These are phyloP conservation scores for Pterophyllum scalare DNA, from an alignment of 2,113 vertebrate species.

Conservation along the genomic window DNA sequence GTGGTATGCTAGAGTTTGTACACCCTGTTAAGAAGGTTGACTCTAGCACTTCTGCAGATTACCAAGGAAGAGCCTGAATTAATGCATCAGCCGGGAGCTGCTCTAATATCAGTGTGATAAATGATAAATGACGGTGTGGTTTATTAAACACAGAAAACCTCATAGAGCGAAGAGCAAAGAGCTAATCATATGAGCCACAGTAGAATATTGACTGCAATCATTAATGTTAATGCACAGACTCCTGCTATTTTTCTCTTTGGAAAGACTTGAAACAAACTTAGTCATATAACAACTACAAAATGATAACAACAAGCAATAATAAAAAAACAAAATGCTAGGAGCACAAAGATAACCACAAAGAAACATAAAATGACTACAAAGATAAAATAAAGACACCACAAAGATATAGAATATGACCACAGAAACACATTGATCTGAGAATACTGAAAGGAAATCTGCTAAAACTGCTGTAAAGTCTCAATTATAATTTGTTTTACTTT, in stretches of 20 bases:
- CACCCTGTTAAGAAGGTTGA: constrained; percentile 15
- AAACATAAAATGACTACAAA: background rate
- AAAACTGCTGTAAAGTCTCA: background rate
- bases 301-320: background rate
- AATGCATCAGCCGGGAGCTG: constrained; percentile 18
- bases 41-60: constrained; percentile 29
- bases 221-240: background rate
- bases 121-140: constrained; percentile 28
- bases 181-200: background rate
- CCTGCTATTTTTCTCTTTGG: background rate
- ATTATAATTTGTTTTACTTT: background rate
- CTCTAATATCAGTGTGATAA: constrained; percentile 13
- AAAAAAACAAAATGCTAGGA: background rate
- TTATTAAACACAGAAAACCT: constrained; percentile 31
- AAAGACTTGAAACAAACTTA: background rate
- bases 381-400: background rate
- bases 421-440: background rate
- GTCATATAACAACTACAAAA: background rate
- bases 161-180: background rate
- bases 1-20: constrained; percentile 15
- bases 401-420: background rate
- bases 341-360: background rate
- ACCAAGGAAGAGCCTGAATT: constrained; percentile 13
- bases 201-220: constrained; percentile 10
- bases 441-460: background rate